Conservation (phyloP, 2,888 invertebrate species). For the Ormyrus thymus region DNA sequence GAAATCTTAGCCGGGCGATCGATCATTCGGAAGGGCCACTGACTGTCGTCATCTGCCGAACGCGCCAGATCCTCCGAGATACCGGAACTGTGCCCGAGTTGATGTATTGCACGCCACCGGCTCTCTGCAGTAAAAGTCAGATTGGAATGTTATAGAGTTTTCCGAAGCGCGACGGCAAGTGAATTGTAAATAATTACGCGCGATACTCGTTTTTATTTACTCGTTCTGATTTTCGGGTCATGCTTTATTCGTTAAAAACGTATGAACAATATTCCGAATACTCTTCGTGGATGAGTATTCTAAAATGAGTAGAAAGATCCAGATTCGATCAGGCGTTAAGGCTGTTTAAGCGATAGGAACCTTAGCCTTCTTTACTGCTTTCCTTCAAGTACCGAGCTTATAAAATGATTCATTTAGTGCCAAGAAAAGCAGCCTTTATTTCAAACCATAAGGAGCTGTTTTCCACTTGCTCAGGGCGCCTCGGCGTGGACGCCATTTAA, state of each 20-base stretch:
- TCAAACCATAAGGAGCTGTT: not conserved
- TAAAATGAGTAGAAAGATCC: too few species aligned
- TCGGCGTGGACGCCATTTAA: slow-evolving; percentile 34
- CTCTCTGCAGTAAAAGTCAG: too few species aligned
- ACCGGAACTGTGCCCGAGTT: not conserved
- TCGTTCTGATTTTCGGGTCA: too few species aligned
- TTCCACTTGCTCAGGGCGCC: slow-evolving; percentile 7
- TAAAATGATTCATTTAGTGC: not conserved
- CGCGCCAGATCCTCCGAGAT: not conserved
- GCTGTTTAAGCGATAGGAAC: too few species aligned
- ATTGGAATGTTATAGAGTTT: too few species aligned
- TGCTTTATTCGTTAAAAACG: too few species aligned
- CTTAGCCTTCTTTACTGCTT: too few species aligned
- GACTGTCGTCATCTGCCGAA: slow-evolving; percentile 26
- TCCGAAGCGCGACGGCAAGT: not conserved
- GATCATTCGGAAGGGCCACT: slow-evolving; percentile 33
- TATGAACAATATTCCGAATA: too few species aligned
- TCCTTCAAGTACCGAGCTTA: too few species aligned
- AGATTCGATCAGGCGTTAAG: too few species aligned
- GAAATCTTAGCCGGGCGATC: slow-evolving; percentile 38
- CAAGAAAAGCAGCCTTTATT: not conserved
- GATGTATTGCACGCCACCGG: not conserved
- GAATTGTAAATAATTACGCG: not conserved
- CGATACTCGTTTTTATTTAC: not conserved
- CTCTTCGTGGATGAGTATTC: too few species aligned